These are phyloP conservation scores for Drosophila seclusa DNA, from an alignment of 2,888 invertebrate species.

Conservation along the genomic window DNA sequence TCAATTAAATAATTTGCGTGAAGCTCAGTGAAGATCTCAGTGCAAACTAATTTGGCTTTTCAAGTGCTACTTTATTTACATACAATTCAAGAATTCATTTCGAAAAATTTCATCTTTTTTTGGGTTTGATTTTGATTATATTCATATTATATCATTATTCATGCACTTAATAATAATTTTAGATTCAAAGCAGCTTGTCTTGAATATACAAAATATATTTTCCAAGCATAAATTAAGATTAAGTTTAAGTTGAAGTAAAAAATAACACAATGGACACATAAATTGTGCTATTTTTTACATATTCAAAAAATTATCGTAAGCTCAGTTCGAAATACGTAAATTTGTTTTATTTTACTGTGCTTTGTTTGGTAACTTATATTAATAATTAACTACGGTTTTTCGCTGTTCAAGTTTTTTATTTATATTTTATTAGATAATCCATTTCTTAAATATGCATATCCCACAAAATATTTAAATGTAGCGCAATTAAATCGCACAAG, in stretches of 20 bases:
- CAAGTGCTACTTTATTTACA: not conserved
- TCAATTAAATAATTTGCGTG: slow-evolving; percentile 49
- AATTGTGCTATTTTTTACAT: not conserved
- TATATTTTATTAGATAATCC: not conserved
- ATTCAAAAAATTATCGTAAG: not conserved
- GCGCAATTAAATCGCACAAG: not conserved
- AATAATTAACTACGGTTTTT: not conserved
- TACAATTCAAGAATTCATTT: not conserved
- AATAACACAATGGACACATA: too few relatives aligned
- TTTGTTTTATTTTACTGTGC: not conserved
- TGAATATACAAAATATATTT: not conserved
- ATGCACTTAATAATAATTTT: not conserved
- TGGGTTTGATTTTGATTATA: not conserved
- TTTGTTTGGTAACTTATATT: not conserved
- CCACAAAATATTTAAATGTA: not conserved
- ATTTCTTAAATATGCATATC: not conserved
- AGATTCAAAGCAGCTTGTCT: not conserved
- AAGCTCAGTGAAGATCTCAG: slow-evolving; percentile 22
- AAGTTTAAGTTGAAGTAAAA: too few relatives aligned
- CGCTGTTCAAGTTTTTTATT: not conserved
- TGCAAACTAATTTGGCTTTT: slow-evolving; percentile 2
- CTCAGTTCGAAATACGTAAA: not conserved
- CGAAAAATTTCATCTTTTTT: not conserved
- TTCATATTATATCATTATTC: not conserved
- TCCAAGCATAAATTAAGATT: not conserved